phyloP scores from a whole-genome alignment of 2,113 vertebrate genomes.

The Leiothrix lutea region DNA sequence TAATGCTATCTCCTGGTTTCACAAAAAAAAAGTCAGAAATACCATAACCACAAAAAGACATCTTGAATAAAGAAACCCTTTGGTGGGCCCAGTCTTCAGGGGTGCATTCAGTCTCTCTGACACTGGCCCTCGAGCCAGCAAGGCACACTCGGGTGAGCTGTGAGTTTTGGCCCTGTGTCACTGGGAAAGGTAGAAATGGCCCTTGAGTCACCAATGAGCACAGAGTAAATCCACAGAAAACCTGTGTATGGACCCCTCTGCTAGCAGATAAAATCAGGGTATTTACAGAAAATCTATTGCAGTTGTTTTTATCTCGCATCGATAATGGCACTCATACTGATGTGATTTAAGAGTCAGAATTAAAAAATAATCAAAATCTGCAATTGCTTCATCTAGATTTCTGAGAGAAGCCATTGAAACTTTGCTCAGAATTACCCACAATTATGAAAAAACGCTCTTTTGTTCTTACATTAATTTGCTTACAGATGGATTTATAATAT shows the following conservation, averaged over 20 bases:
- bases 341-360: background rate
- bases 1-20: background rate
- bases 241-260: background rate
- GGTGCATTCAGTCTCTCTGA: background rate
- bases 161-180: background rate
- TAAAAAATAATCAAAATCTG: background rate
- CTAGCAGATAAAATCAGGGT: background rate
- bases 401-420: background rate
- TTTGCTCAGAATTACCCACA: background rate
- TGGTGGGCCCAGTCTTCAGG: background rate
- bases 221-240: background rate
- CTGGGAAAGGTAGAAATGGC: background rate
- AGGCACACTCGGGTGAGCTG: background rate
- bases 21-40: background rate
- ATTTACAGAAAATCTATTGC: background rate
- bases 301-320: background rate
- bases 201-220: background rate
- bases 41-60: background rate
- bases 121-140: background rate
- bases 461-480: background rate
- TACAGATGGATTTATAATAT: background rate
- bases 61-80: background rate
- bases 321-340: background rate
- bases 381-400: background rate
- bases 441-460: background rate